Base-by-base conservation (phyloP, 2,113 vertebrate genomes). In the Ceuthmochares aereus region DNA sequence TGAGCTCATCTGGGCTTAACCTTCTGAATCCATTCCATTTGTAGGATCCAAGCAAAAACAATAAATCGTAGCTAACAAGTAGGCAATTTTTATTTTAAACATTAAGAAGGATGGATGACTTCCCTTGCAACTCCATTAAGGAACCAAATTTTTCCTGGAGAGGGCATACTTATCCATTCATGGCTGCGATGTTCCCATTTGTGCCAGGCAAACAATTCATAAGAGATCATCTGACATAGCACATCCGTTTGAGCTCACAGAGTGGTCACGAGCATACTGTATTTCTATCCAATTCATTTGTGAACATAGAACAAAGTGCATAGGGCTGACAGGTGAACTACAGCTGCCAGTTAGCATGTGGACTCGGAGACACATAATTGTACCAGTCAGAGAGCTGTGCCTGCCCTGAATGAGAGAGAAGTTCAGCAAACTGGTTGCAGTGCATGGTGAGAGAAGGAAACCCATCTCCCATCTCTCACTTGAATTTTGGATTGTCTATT, bases 1-100 rank as follows among this genome's bases (percentile, higher is more conserved):
- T 93, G 80, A 95, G 91, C 93, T 96, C 94, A 97, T 90, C 95
- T 87, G 91, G 93, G 82, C n/a, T 95, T 97, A 94, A 91, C 93
- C 91, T 96, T 43, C 78, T 66, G 54, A 93, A 90, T 94, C 87
- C 78, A 67, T 58, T 84, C 92, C 93, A 95, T 85, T 95, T 95
- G 89, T 29, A 62, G 80, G 79, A 72, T 36, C 47, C 19, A 77
- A 85, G 70, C 26, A 88, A 87, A 97, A 95, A 23, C 78, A 89
- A 59, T 51, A 90, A 89, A 84, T 59, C 76, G 84, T 67, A 67
- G 69, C 67, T 84, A 93, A 92, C 75, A 68, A 89, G 79, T 34
- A 63, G 67, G 29, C 68, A 70, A 75, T 29, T 92, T 93, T 92
- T 84, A 58, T 60, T 93, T 86, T 19, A 64, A 94, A 58, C 23